Percentiles rank a stretch among this genome's conserved stretches.
Conservation (phyloP, 37 sponge, comb jelly and placozoan species). For the Tethya wilhelma region DNA sequence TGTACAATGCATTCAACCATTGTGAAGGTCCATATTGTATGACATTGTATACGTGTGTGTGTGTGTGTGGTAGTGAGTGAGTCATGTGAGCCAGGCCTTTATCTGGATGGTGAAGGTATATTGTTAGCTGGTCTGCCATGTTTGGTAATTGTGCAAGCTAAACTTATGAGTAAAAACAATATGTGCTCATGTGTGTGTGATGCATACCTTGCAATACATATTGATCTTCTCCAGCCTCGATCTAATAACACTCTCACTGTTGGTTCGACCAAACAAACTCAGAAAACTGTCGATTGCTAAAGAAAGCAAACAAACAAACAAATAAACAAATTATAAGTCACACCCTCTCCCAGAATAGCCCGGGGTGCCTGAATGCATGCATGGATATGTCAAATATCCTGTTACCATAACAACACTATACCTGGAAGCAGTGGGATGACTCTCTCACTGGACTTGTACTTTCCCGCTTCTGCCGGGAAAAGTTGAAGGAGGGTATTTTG, state of each 20-base stretch:
- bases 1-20: too few relatives aligned
- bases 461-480: slow-evolving; percentile 60
- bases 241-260: slow-evolving; percentile 35
- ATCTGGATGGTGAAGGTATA: too few relatives aligned
- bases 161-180: not conserved
- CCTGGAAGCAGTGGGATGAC: slow-evolving; percentile 5
- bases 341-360: not conserved
- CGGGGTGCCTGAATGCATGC: not conserved
- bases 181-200: not conserved
- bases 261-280: slow-evolving; percentile 52
- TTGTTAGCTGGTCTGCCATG: too few relatives aligned
- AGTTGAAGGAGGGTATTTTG: slow-evolving; percentile 46
- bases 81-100: too few relatives aligned
- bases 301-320: too few relatives aligned
- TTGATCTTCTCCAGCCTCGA: slow-evolving; percentile 51
- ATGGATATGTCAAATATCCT: not conserved
- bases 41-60: too few relatives aligned
- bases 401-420: not conserved
- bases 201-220: slow-evolving; percentile 59
- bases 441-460: slow-evolving; percentile 12
- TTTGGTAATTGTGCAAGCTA: not conserved
- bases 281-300: slow-evolving; percentile 42
- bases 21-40: too few relatives aligned
- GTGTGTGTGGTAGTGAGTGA: too few relatives aligned
- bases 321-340: not conserved